Conservation (phyloP, 1,140 invertebrate genomes). For the Habropoda laboriosa region DNA sequence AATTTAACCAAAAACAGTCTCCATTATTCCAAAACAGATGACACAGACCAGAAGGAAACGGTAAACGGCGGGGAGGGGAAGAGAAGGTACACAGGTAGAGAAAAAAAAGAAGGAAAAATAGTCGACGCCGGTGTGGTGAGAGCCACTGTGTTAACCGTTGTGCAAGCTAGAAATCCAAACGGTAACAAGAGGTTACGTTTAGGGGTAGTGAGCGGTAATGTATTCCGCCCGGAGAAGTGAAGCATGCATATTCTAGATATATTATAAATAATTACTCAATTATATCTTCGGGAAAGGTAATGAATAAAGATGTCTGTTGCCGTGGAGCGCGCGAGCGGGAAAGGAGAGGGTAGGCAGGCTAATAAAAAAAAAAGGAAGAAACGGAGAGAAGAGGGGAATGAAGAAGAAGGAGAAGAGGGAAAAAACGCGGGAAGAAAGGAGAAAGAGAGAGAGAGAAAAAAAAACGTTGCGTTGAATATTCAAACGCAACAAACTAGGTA, state of each 20-base stretch:
- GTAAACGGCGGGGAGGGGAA: background rate
- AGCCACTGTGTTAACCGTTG: conserved; percentile 57
- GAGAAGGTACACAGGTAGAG: no score
- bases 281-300: conserved; percentile 82
- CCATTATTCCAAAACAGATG: background rate
- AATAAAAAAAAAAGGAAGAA: background rate
- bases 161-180: conserved; percentile 76
- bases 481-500: conserved; percentile 82
- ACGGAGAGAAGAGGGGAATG: background rate
- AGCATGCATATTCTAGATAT: conserved; percentile 83
- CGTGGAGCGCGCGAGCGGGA: conserved; percentile 66
- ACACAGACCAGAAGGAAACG: background rate
- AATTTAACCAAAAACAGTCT: background rate
- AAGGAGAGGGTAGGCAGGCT: conserved; percentile 27
- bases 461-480: conserved; percentile 81
- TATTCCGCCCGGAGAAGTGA: conserved; percentile 80
- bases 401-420: no score
- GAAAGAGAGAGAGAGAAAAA: conserved; percentile 48
- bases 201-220: conserved; percentile 80
- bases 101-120: background rate
- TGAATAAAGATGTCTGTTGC: conserved; percentile 81
- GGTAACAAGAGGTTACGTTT: conserved; percentile 79
- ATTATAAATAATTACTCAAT: conserved; percentile 83
- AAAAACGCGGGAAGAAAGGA: no score
- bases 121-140: conserved; percentile 47